Evolutionary conservation across 2,888 invertebrate species (phyloP).

Genomic region (Trissolcus brochymenae): DNA sequence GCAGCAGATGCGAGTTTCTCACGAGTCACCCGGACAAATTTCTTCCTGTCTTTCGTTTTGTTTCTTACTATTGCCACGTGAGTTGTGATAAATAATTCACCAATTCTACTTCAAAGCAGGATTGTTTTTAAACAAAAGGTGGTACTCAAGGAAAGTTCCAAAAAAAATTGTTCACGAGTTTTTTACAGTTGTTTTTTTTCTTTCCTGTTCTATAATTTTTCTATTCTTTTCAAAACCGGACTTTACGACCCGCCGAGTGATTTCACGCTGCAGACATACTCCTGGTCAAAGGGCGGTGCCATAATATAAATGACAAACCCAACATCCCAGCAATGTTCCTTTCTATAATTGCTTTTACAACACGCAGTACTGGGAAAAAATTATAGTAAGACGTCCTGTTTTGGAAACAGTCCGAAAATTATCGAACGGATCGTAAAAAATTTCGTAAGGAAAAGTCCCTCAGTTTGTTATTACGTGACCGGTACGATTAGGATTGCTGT

Average conservation of each 20-base stretch:
- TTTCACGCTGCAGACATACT: constrained; percentile 57
- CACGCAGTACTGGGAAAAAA: constrained; percentile 71
- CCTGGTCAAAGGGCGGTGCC: constrained; percentile 60
- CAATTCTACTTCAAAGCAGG: constrained; percentile 13
- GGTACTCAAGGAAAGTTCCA: constrained; percentile 40
- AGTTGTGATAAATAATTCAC: constrained; percentile 32
- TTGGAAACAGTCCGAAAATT: constrained; percentile 37
- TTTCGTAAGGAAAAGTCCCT: constrained; percentile 37
- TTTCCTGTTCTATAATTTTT: constrained; percentile 1
- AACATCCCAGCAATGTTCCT: constrained; percentile 48
- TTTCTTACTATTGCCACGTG: constrained; percentile 51
- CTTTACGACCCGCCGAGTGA: constrained; percentile 60
- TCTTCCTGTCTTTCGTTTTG: constrained; percentile 35
- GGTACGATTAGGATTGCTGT: constrained; percentile 12
- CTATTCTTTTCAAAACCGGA: constrained; percentile 51
- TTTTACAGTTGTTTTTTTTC: constrained; percentile 11
- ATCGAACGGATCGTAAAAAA: constrained; percentile 46
- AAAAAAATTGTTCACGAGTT: constrained; percentile 45
- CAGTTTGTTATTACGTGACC: constrained; percentile 23
- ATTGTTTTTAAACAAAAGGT: constrained; percentile 41
- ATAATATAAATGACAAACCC: constrained; percentile 71
- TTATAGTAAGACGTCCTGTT: constrained; percentile 55
- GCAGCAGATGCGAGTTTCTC: constrained; percentile 57
- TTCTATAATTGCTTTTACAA: constrained; percentile 71
- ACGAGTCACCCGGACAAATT: constrained; percentile 47